These are phyloP conservation scores for Aptenodytes patagonicus DNA, from an alignment of 2,113 vertebrate species.

Conservation along the genomic window DNA sequence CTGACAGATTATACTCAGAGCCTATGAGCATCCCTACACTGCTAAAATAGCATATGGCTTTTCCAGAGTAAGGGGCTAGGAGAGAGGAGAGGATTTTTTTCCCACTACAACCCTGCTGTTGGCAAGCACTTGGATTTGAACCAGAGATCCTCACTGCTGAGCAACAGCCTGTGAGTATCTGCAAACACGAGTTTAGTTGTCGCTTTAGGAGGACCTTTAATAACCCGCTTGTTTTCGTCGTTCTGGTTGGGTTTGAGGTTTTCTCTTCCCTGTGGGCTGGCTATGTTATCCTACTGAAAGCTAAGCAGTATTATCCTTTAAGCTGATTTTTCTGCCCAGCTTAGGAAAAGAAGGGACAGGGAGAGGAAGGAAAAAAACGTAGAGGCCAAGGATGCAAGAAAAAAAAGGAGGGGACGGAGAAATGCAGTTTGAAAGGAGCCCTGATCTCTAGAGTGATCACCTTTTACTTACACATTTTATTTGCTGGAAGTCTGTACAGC, in stretches of 20 bases:
- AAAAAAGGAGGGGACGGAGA: not conserved
- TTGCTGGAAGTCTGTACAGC: not conserved
- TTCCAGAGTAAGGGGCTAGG: not conserved
- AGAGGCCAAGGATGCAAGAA: not conserved
- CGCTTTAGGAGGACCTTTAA: slow-evolving; percentile 47
- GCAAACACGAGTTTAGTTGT: slow-evolving; percentile 20
- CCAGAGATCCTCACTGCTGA: not conserved
- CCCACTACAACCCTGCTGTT: not conserved
- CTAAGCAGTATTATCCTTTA: slow-evolving; percentile 63
- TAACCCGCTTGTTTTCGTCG: slow-evolving; percentile 57
- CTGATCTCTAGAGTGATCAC: slow-evolving; percentile 17
- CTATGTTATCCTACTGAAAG: slow-evolving; percentile 62
- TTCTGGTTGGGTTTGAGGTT: slow-evolving; percentile 45
- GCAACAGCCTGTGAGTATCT: slow-evolving; percentile 41
- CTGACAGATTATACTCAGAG: not conserved
- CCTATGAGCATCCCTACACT: not conserved
- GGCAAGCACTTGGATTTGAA: slow-evolving; percentile 12
- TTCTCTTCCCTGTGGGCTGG: slow-evolving; percentile 48
- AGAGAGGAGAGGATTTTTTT: not conserved
- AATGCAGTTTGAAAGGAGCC: not conserved
- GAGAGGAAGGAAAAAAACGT: not conserved
- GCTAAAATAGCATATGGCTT: not conserved
- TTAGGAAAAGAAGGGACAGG: slow-evolving; percentile 26
- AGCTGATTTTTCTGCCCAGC: slow-evolving; percentile 58
- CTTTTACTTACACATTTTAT: not conserved